Percentiles rank a stretch among this genome's conserved stretches.
phyloP scores from a whole-genome alignment of 2,113 vertebrate species.

The Merops nubicus region DNA sequence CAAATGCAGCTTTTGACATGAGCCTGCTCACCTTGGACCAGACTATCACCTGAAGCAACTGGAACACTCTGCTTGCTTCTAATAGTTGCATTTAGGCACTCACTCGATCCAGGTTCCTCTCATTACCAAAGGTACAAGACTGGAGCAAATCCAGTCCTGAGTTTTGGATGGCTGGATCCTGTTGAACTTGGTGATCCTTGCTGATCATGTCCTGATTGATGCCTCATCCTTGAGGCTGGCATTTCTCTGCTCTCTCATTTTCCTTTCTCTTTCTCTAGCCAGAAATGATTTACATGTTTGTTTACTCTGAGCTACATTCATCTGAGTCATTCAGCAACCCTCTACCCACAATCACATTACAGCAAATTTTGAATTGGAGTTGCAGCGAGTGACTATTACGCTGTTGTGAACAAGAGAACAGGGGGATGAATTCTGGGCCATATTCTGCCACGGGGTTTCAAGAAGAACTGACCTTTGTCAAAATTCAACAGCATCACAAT shows the following conservation, averaged over 20 bases:
- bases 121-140: background rate
- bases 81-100: background rate
- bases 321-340: conserved; percentile 70
- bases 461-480: background rate
- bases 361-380: conserved; percentile 40
- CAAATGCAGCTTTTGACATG: background rate
- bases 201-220: background rate
- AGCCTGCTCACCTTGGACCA: background rate
- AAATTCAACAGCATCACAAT: background rate
- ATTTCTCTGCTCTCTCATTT: background rate
- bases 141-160: background rate
- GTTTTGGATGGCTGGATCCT: background rate
- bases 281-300: conserved; percentile 71
- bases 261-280: background rate
- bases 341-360: conserved; percentile 53
- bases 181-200: background rate
- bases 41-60: background rate
- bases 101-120: background rate
- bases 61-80: background rate
- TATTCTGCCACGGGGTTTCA: background rate
- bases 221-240: background rate
- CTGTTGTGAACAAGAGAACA: background rate
- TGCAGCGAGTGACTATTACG: background rate
- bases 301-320: conserved; percentile 69
- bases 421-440: background rate